Evolutionary conservation across 1,140 invertebrate species (phyloP).

Genomic region (Ditylenchus dipsaci): DNA sequence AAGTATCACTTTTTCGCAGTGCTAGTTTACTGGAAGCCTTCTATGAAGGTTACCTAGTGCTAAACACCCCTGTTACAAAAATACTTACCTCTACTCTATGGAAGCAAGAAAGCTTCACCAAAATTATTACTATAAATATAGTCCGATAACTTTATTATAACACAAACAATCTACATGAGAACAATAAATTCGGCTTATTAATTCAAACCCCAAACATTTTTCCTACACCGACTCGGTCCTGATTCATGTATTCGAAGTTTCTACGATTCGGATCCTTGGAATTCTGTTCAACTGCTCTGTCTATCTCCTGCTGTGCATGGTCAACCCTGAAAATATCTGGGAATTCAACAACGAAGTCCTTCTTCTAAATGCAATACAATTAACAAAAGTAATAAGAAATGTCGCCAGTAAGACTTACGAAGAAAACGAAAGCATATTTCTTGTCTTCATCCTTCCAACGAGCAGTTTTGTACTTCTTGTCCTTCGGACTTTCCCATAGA

Average conservation of each 20-base stretch:
- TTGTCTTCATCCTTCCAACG: conserved; percentile 57
- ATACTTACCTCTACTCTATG: too few relatives aligned
- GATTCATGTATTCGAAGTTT: conserved; percentile 14
- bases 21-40: too few relatives aligned
- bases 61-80: too few relatives aligned
- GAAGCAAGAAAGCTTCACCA: too few relatives aligned
- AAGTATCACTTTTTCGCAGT: too few relatives aligned
- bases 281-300: background rate
- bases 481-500: conserved; percentile 33
- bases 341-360: conserved; percentile 22
- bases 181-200: too few relatives aligned
- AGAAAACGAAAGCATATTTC: conserved; percentile 53
- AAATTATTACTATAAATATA: too few relatives aligned
- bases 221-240: conserved; percentile 17
- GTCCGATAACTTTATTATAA: too few relatives aligned
- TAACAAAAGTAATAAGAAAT: background rate
- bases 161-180: too few relatives aligned
- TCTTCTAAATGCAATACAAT: conserved; percentile 21
- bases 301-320: conserved; percentile 1
- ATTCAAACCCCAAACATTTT: conserved; percentile 14
- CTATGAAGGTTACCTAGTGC: too few relatives aligned
- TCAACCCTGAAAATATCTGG: conserved; percentile 5
- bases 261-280: conserved; percentile 2
- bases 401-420: conserved; percentile 29
- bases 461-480: conserved; percentile 40